Evolutionary conservation across 2,888 invertebrate species (phyloP).

Genomic region (Drosophila barbarae): DNA sequence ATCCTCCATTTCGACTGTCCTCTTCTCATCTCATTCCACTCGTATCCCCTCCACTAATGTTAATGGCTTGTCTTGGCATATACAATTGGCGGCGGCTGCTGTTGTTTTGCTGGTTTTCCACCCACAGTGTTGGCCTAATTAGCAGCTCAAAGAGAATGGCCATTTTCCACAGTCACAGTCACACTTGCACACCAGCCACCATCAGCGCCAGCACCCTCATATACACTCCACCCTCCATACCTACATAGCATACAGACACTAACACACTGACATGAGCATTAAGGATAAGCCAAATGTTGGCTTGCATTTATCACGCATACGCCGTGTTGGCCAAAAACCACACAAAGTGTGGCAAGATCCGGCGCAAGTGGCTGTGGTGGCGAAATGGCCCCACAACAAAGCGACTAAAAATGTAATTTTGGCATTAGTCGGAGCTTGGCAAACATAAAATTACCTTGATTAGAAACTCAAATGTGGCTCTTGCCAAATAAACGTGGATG

Average conservation of each 20-base stretch:
- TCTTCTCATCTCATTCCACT: neutral
- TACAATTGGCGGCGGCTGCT: constrained; percentile 58
- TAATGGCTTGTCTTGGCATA: constrained; percentile 64
- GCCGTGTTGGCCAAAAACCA: constrained; percentile 50
- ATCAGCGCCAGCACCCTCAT: neutral
- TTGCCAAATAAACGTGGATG: constrained; percentile 42
- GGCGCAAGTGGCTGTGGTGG: constrained; percentile 11
- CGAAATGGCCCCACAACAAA: constrained; percentile 23
- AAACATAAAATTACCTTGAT: constrained; percentile 72
- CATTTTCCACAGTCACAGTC: constrained; percentile 12
- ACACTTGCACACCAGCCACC: constrained; percentile 6
- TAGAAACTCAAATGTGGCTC: constrained; percentile 66
- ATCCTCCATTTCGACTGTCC: neutral
- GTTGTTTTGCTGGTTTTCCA: constrained; percentile 34
- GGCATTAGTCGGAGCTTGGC: constrained; percentile 67
- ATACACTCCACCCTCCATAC: neutral
- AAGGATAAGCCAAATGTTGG: constrained; percentile 44
- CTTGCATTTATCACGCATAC: constrained; percentile 63
- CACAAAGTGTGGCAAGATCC: constrained; percentile 31
- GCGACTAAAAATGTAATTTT: constrained; percentile 70
- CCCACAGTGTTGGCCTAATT: constrained; percentile 55
- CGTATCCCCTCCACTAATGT: constrained; percentile 41
- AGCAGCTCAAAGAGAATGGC: constrained; percentile 45
- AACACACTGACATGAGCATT: constrained; percentile 31
- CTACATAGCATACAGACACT: constrained; percentile 4